Evolutionary conservation across 2,888 invertebrate genomes (phyloP).

Genomic region (Drepana falcataria): DNA sequence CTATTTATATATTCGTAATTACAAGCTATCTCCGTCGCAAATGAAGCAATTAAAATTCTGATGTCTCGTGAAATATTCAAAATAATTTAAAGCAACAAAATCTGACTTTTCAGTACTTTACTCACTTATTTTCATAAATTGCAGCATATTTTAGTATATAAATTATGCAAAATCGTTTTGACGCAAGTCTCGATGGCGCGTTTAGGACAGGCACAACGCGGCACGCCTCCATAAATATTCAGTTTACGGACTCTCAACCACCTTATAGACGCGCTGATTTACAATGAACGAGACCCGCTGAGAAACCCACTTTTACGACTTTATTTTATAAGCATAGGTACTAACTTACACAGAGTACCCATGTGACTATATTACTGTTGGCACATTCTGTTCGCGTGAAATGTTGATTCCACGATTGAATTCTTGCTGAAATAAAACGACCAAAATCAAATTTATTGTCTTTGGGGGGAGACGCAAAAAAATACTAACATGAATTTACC

Average conservation of each 20-base stretch:
- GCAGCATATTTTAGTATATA: slow-evolving; percentile 47
- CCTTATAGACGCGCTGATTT: slow-evolving; percentile 47
- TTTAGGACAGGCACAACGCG: slow-evolving; percentile 38
- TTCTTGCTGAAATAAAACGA: neutral
- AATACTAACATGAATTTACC: neutral
- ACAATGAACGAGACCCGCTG: slow-evolving; percentile 26
- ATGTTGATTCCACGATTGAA: neutral
- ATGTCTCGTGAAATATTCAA: slow-evolving; percentile 3
- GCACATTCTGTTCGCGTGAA: no score
- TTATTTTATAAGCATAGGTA: neutral
- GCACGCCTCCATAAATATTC: slow-evolving; percentile 55
- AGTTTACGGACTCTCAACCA: slow-evolving; percentile 48
- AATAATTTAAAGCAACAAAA: neutral
- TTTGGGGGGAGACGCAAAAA: neutral
- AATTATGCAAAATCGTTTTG: slow-evolving; percentile 61
- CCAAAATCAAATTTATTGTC: neutral
- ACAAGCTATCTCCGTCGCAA: neutral
- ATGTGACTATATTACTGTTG: neutral
- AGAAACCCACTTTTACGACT: slow-evolving; percentile 14
- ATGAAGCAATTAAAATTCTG: neutral
- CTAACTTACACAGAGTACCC: neutral
- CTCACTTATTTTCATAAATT: slow-evolving; percentile 38
- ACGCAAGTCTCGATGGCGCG: slow-evolving; percentile 44
- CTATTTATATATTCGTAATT: neutral
- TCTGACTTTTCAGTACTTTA: slow-evolving; percentile 21